Evolutionary conservation across 2,113 vertebrate species (phyloP), one percentile per base, ranked within the genome.

Genomic region (Diphyllodes magnificus): DNA sequence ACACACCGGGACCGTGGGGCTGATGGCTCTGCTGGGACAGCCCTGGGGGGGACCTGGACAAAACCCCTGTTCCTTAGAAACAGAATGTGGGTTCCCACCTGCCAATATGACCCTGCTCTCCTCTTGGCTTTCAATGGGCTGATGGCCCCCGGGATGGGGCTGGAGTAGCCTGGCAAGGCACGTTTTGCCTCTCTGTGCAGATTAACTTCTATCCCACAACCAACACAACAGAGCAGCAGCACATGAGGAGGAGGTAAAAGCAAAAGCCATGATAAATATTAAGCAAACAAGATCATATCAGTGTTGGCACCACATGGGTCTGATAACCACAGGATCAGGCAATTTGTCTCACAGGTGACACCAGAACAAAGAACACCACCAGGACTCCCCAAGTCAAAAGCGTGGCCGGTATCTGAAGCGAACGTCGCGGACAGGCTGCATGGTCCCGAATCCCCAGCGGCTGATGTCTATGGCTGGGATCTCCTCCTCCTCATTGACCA

Each of bases 361-460:
- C 2, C 51, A 33, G 50, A 39, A 39, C 35, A 56, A 60, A n/a
- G 27, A 44, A 0, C 1, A 0, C 8, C 23, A 11, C 6, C 20
- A 35, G 65, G 23, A 20, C 13, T 51, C 16, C 20, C 68, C 85
- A 54, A 2, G 19, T 23, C 25, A 54, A 31, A 96, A 98, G 65
- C 97, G 95, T 3, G 98, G 95, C 66, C 98, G 98, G 92, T 98
- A 99, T 84, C 97, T 97, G 94, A 99, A 99, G 37, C 22, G 96
- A 71, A 99, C 49, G 0, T 99, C 99, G 0, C 11, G 78, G 12
- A 64, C 82, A 2, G 99, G 99, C 28, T 99, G 99, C 91, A 98
- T 98, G 0, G 97, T 94, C 16, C 99, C 99, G 2, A 99, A 98
- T 2, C 99, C 99, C 97, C 98, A 99, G 40, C 99, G 98, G 33